Percentiles rank a stretch among this genome's conserved stretches.
Evolutionary conservation across 2,113 vertebrate genomes (phyloP).

Genomic region (Plecturocebus donacophilus): DNA sequence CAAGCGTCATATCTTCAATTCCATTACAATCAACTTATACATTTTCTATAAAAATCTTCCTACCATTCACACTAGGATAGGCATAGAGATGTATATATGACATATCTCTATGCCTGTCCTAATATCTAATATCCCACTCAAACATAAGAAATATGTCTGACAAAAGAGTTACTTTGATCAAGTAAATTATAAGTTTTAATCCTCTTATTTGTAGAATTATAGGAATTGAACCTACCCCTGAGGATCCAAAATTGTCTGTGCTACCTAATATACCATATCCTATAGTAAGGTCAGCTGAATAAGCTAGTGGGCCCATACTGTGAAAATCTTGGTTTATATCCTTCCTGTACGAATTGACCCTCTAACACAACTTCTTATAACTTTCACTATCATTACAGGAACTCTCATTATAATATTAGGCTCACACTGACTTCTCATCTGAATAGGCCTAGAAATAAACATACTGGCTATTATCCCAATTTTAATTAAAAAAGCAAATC

Average conservation of each 20-base stretch:
- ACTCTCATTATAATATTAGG: constrained; percentile 15
- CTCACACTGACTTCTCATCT: constrained; percentile 65
- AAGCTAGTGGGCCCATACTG: constrained; percentile 80
- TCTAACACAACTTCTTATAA: fast-evolving
- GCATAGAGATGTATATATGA: not conserved
- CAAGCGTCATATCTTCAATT: constrained; percentile 45
- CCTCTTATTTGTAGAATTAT: not conserved
- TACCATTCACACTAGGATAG: not conserved
- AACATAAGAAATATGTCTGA: constrained; percentile 52
- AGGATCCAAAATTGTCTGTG: constrained; percentile 73
- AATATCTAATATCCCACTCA: not conserved
- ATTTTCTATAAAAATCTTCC: constrained; percentile 47
- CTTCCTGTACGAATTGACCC: constrained; percentile 72
- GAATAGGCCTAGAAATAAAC: constrained; percentile 70
- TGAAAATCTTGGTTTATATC: constrained; percentile 72
- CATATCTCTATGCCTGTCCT: not conserved
- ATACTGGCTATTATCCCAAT: constrained; percentile 57
- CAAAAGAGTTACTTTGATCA: constrained; percentile 25
- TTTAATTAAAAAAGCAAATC: not conserved
- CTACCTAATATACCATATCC: constrained; percentile 73
- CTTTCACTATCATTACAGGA: fast-evolving
- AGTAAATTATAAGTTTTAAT: not conserved
- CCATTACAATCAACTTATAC: not conserved
- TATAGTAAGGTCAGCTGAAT: constrained; percentile 81
- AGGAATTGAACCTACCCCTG: not conserved